These are phyloP conservation scores for human DNA, from an alignment of 2,113 vertebrate species.

Conservation along the genomic window GRCh38 chr4:80324501-80325000, in stretches of 20 bases:
- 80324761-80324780: neutral
- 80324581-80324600: neutral
- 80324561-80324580: neutral
- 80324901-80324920: no score
- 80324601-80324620: neutral
- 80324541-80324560: neutral
- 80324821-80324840: neutral
- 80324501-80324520: neutral
- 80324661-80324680: neutral
- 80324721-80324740: neutral
- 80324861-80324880: no score
- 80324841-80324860: no score
- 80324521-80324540: neutral
- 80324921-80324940: no score
- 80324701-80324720: neutral
- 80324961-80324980: no score
- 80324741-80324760: neutral
- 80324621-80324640: neutral
- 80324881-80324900: no score
- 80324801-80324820: neutral
- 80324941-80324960: no score
- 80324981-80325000: no score
- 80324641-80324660: neutral
- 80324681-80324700: neutral
- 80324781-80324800: neutral